Evolutionary conservation across 1,140 invertebrate genomes (phyloP), one percentile per base, ranked within the genome.

Genomic region (Aethina tumida): DNA sequence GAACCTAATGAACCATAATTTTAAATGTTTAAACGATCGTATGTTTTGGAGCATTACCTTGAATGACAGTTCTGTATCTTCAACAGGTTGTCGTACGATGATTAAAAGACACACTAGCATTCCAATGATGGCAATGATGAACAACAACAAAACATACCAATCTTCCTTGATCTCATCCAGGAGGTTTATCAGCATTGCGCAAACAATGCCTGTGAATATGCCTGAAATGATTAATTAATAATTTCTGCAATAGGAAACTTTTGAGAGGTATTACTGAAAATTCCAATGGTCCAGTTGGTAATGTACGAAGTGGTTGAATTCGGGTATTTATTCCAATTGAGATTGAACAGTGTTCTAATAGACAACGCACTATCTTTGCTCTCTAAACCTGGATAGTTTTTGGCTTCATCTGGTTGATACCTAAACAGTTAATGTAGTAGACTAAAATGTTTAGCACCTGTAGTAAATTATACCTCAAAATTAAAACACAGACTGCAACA

Each of bases 401-500:
- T 15, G 3, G 38, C 24, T n/a, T 41, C 42, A 29, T 37, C 31
- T 0, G 30, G 29, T 25, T 49, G 36, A 28, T 49, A 49, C 20
- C 47, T 49, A 35, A 3, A 1, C 26, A 13, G 5, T 32, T 15
- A 13, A 29, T 7, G 7, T 2, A 3, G 16, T 2, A 29, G 8
- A n/a, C n/a, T n/a, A n/a, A n/a, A n/a, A 29, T 29, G 13, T 29
- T 32, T 3, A 17, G 3, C 2, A 32, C 10, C 7, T n/a, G 10
- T 32, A 19, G 9, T 4, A 19, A 8, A 32, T 18, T n/a, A 29
- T 66, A 79, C 66, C 77, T 67, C 27, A 91, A 62, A 49, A 90
- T 69, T 3, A 90, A 65, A 0, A 91, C 84, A 55, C 78, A 87
- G 9, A 77, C 68, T 6, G 83, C 81, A 1, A 91, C 87, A 47